A percentile compares a stretch with the other conserved stretches of the same genome.
phyloP scores from a whole-genome alignment of 1,140 invertebrate species.

The Colletes gigas region DNA sequence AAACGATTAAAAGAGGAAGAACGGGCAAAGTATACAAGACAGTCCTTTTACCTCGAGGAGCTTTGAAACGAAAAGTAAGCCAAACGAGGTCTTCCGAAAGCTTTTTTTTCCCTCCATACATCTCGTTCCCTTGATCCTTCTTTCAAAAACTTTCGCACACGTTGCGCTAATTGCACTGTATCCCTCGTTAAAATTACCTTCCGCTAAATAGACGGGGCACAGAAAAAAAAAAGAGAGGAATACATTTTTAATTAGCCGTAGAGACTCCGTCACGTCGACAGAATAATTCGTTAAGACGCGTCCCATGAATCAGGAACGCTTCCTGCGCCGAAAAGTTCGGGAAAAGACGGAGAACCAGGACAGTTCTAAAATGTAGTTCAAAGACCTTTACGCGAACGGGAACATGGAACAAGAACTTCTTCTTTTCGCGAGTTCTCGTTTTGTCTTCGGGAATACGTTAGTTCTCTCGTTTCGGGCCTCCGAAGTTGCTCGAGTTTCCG shows the following conservation, averaged over 20 bases:
- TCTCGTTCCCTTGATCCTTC: constrained; percentile 4
- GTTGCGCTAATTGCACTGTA: not conserved
- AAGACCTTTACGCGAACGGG: constrained; percentile 25
- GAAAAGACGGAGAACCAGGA: constrained; percentile 1
- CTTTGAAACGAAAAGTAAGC: constrained; percentile 27
- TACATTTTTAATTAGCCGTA: constrained; percentile 29
- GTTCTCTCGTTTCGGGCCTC: not conserved
- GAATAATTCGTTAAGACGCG: constrained; percentile 34
- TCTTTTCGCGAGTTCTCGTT: constrained; percentile 20
- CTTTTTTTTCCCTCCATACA: not conserved
- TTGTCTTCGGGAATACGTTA: constrained; percentile 18
- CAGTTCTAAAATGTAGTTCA: constrained; percentile 29
- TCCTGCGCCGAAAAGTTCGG: constrained; percentile 4
- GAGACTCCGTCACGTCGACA: constrained; percentile 7
- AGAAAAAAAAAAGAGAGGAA: not conserved
- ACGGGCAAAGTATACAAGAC: not conserved
- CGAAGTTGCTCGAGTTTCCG: constrained; percentile 30
- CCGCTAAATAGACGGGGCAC: not conserved
- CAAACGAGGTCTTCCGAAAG: constrained; percentile 13
- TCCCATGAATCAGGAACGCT: not conserved
- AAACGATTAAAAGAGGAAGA: constrained; percentile 31
- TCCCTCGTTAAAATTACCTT: not conserved
- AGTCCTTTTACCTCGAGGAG: not conserved
- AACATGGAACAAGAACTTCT: not conserved
- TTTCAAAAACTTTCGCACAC: not conserved